Evolutionary conservation across 92 coral and sea anemone genomes (phyloP).

Genomic region (Muricea muricata): DNA sequence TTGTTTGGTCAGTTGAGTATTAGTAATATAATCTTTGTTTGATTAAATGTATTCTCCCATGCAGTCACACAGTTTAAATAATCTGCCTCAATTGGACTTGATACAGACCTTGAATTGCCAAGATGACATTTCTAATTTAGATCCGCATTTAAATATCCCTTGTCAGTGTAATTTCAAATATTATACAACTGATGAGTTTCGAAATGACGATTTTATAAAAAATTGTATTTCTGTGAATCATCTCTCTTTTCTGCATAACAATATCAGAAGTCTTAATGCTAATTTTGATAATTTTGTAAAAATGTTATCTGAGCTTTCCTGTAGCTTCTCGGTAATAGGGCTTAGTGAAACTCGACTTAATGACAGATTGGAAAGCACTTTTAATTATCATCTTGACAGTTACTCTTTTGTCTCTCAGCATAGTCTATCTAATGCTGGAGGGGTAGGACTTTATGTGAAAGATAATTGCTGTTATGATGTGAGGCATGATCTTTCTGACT

Average conservation of each 20-base stretch:
- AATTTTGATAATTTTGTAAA: background rate
- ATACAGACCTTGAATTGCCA: background rate
- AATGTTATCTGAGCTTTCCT: too few relatives aligned
- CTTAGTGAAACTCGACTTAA: background rate
- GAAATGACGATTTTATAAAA: background rate
- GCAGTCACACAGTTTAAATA: too few relatives aligned
- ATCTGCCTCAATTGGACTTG: background rate
- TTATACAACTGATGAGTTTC: background rate
- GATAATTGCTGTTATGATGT: too few relatives aligned
- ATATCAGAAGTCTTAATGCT: background rate
- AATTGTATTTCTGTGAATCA: background rate
- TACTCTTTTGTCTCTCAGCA: too few relatives aligned
- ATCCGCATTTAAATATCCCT: background rate
- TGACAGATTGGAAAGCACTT: too few relatives aligned
- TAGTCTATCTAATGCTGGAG: too few relatives aligned
- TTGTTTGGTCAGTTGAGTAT: too few relatives aligned
- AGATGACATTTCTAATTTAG: background rate
- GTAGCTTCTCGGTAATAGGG: background rate
- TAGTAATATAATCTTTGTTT: too few relatives aligned
- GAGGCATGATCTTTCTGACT: conserved; percentile 24
- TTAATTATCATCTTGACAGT: too few relatives aligned
- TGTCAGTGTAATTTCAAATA: background rate
- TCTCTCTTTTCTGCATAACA: background rate
- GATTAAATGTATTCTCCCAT: too few relatives aligned
- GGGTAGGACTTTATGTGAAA: too few relatives aligned